These are phyloP conservation scores for Rhinopomastus cyanomelas DNA, from an alignment of 2,113 vertebrate genomes.

Conservation along the genomic window DNA sequence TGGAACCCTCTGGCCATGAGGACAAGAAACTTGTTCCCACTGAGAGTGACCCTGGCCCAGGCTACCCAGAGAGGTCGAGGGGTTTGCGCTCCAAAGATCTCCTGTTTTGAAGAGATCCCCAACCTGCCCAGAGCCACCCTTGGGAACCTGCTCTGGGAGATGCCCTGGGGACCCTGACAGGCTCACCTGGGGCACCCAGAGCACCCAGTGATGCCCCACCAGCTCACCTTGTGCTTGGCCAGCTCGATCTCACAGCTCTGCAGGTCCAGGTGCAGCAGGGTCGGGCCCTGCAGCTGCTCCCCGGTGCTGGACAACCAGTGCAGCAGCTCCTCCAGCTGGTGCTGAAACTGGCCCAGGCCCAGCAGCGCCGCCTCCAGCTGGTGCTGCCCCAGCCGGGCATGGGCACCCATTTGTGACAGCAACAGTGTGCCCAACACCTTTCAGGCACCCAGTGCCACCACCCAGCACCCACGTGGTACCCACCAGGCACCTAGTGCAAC, in stretches of 20 bases:
- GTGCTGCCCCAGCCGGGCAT: slow-evolving; percentile 66
- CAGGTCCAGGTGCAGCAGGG: slow-evolving; percentile 79
- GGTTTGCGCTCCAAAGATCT: neutral
- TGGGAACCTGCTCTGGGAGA: neutral
- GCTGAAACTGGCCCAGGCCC: slow-evolving; percentile 88
- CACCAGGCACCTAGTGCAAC: rapidly evolving
- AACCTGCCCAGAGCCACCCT: neutral
- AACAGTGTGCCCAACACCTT: no score
- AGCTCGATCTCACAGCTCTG: slow-evolving; percentile 89
- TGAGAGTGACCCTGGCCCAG: neutral
- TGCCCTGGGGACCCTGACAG: neutral
- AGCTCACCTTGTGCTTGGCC: slow-evolving; percentile 87
- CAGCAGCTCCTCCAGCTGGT: slow-evolving; percentile 84
- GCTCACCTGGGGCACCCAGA: no score
- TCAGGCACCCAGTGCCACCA: neutral
- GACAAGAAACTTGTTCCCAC: no score
- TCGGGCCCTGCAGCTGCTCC: slow-evolving; percentile 77
- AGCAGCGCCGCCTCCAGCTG: slow-evolving; percentile 85
- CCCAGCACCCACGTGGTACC: neutral
- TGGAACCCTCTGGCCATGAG: no score
- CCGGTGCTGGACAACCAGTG: slow-evolving; percentile 80
- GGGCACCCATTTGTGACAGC: neutral
- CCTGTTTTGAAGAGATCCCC: neutral
- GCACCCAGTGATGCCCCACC: no score
- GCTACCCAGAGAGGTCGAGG: neutral